phyloP scores from a whole-genome alignment of 1,140 invertebrate genomes.

The Zaprionus capensis region DNA sequence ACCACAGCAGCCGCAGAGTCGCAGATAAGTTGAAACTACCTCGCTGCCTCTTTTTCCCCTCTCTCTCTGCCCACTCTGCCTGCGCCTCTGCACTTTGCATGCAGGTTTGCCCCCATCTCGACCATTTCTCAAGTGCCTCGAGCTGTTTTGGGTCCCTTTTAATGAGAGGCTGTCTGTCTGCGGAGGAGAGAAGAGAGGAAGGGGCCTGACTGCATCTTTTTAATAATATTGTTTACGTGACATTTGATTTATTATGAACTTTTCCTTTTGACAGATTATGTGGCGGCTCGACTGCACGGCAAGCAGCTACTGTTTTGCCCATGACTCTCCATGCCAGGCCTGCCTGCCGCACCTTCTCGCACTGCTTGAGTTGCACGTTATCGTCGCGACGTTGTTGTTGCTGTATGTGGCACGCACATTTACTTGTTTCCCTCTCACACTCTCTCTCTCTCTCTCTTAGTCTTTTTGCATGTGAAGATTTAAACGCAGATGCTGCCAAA shows the following conservation, averaged over 20 bases:
- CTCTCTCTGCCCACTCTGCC: not conserved
- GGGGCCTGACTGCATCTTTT: slow-evolving; percentile 70
- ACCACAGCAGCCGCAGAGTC: slow-evolving; percentile 49
- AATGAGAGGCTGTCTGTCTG: slow-evolving; percentile 57
- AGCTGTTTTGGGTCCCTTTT: slow-evolving; percentile 60
- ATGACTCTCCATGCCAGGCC: not conserved
- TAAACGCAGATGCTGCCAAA: slow-evolving; percentile 52
- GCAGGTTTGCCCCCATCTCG: slow-evolving; percentile 23
- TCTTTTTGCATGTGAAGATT: slow-evolving; percentile 56
- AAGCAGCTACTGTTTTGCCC: slow-evolving; percentile 67
- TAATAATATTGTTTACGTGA: slow-evolving; percentile 84
- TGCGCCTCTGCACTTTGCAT: slow-evolving; percentile 59
- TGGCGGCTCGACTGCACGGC: slow-evolving; percentile 66
- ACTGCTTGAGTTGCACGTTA: slow-evolving; percentile 20
- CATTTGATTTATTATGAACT: slow-evolving; percentile 83
- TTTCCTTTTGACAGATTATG: slow-evolving; percentile 83
- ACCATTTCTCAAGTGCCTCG: not conserved
- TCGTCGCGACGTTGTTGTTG: slow-evolving; percentile 5
- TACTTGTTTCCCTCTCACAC: not conserved
- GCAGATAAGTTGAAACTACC: slow-evolving; percentile 33
- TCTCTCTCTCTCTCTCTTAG: not conserved
- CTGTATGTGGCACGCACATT: slow-evolving; percentile 35
- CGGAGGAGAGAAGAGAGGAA: not conserved
- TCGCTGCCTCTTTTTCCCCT: not conserved
- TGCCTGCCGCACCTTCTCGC: not conserved